Conservation (phyloP, 1,140 invertebrate species). For the Zaprionus ornatus region DNA sequence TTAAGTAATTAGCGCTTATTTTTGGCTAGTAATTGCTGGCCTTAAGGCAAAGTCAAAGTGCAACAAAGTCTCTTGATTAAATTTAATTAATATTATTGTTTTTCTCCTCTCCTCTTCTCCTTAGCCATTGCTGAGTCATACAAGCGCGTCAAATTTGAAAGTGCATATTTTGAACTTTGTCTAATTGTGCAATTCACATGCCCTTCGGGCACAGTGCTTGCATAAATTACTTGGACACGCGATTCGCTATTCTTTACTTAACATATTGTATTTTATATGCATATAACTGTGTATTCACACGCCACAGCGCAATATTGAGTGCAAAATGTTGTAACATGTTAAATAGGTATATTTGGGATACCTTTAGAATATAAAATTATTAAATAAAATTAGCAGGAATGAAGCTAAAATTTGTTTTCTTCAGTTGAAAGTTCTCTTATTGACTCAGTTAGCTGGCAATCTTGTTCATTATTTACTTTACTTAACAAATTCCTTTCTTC, state of each 20-base stretch:
- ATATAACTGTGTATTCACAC: neutral
- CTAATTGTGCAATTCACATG: conserved; percentile 26
- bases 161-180: conserved; percentile 32
- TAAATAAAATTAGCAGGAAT: neutral
- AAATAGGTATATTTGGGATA: neutral
- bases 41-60: conserved; percentile 46
- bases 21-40: conserved; percentile 21
- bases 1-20: conserved; percentile 17
- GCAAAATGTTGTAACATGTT: neutral
- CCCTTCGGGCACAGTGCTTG: conserved; percentile 22
- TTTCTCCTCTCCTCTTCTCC: neutral
- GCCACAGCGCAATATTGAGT: neutral
- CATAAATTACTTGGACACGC: conserved; percentile 47
- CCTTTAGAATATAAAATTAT: neutral
- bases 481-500: neutral
- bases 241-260: conserved; percentile 19
- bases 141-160: conserved; percentile 36
- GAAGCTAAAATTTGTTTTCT: neutral
- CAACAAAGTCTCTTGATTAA: conserved; percentile 18
- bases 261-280: neutral
- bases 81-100: conserved; percentile 25
- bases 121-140: conserved; percentile 17
- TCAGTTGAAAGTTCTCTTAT: too few relatives aligned
- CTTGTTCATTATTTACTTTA: neutral
- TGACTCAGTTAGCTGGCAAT: neutral